Evolutionary conservation across 2,797 vertebrate species (phyloP), one percentile per base, ranked within the genome.

Genomic region (Aldrovandia affinis): DNA sequence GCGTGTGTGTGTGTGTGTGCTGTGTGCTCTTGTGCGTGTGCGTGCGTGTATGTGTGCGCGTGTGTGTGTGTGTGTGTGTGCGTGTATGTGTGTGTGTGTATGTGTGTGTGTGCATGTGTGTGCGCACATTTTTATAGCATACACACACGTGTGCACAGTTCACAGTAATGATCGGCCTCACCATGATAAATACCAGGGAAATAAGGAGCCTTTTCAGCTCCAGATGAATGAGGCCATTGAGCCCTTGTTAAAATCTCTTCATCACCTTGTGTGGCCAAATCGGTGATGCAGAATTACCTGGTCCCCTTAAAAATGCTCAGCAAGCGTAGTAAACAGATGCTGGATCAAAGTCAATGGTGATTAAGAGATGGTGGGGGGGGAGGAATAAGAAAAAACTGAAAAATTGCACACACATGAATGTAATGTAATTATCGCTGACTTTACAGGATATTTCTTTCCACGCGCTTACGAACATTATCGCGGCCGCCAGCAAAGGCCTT

Each of bases 191-290:
- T 80, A 65, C 75, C 61, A 36, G 81, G 81, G 52, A 82, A 84
- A 83, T 57, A 84, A 83, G 18, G 54, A 78, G 57, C 9, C 6
- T 36, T 63, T 85, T 87, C 61, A 65, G 80, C 47, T 65, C 25
- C 0, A 25, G 15, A 33, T 87, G 84, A 82, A 87, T 59, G 52
- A n/a, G 83, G n/a, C 75, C 39, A 55, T 65, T 83, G 75, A 86
- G 84, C 12, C 80, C 30, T 57, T 86, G 80, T 85, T 52, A 87
- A 85, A 83, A 39, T 70, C 30, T 65, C 47, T 78, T 82, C 80
- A 87, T 84, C 85, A 78, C 52, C 86, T 79, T 87, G 84, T 87
- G 86, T 87, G 85, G 86, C 84, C 84, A 83, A 83, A 63, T 42
- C 39, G 78, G 30, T 39, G n/a, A 36, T 77, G 81, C n/a, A 63